Conservation (phyloP, 1,140 invertebrate genomes). For the Cheumatopsyche charites region DNA sequence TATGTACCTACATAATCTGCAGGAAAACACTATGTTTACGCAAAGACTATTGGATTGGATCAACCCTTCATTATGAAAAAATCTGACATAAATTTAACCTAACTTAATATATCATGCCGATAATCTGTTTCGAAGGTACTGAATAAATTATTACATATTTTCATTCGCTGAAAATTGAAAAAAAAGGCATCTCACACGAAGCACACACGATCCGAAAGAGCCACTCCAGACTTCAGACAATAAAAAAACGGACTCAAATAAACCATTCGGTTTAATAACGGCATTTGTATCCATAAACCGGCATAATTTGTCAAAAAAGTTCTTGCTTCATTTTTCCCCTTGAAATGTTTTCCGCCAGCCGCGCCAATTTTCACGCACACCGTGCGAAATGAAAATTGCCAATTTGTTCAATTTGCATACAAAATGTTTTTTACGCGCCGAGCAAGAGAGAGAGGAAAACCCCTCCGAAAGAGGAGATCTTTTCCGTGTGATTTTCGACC, state of each 20-base stretch:
- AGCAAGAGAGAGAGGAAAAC: neutral
- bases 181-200: neutral
- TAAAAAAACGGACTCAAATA: slow-evolving; percentile 20
- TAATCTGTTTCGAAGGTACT: too few relatives aligned
- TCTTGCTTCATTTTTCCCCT: slow-evolving; percentile 21
- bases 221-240: neutral
- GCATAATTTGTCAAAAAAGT: slow-evolving; percentile 33
- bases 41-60: too few relatives aligned
- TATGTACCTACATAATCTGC: too few relatives aligned
- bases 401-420: slow-evolving; percentile 37
- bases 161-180: too few relatives aligned
- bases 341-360: slow-evolving; percentile 20
- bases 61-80: too few relatives aligned
- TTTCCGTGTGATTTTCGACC: slow-evolving; percentile 24
- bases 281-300: slow-evolving; percentile 32
- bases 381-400: slow-evolving; percentile 32
- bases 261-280: slow-evolving; percentile 29
- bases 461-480: neutral
- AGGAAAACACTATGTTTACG: too few relatives aligned
- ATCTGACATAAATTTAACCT: too few relatives aligned
- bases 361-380: slow-evolving; percentile 26
- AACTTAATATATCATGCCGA: too few relatives aligned
- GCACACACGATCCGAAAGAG: neutral
- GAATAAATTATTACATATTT: too few relatives aligned
- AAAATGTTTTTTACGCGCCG: slow-evolving; percentile 24